A percentile compares a stretch with the other conserved stretches of the same genome.
Evolutionary conservation across 2,888 invertebrate species (phyloP).

Genomic region (Agonum fuliginosum): DNA sequence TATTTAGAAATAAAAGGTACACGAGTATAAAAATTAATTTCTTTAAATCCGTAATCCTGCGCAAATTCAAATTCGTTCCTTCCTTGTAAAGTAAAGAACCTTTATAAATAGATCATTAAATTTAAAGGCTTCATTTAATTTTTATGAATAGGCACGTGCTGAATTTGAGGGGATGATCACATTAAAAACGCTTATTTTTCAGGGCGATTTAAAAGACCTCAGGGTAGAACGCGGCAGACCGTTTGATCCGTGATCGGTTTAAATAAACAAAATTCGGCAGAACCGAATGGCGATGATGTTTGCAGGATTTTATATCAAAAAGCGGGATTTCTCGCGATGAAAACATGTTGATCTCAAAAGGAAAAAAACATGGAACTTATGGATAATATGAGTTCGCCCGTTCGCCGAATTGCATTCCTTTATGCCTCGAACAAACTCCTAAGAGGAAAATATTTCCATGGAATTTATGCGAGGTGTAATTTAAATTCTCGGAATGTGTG

Average conservation of each 20-base stretch:
- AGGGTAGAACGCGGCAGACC: not conserved
- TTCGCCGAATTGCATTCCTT: constrained; percentile 53
- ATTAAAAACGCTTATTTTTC: not conserved
- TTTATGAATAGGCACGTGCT: not conserved
- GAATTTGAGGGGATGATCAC: not conserved
- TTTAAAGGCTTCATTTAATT: not conserved
- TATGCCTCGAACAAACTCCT: constrained; percentile 24
- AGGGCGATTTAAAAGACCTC: not conserved
- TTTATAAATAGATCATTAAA: not conserved
- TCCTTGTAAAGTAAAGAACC: not conserved
- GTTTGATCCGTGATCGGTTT: constrained; percentile 52
- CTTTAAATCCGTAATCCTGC: not conserved
- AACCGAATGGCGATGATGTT: constrained; percentile 49
- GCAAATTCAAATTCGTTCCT: not conserved
- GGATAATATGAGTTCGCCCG: constrained; percentile 51
- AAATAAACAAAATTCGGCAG: constrained; percentile 52
- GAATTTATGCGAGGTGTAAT: constrained; percentile 57
- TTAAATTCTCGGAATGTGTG: constrained; percentile 55
- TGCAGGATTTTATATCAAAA: constrained; percentile 55
- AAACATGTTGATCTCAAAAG: constrained; percentile 57
- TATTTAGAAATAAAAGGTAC: not conserved
- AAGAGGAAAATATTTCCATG: constrained; percentile 51
- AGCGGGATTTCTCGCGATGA: constrained; percentile 28
- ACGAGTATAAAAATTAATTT: not conserved
- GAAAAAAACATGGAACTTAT: constrained; percentile 54